A percentile compares a stretch with the other conserved stretches of the same genome.
These are phyloP conservation scores for Cephus nigrinus DNA, from an alignment of 2,888 invertebrate genomes.

Conservation along the genomic window DNA sequence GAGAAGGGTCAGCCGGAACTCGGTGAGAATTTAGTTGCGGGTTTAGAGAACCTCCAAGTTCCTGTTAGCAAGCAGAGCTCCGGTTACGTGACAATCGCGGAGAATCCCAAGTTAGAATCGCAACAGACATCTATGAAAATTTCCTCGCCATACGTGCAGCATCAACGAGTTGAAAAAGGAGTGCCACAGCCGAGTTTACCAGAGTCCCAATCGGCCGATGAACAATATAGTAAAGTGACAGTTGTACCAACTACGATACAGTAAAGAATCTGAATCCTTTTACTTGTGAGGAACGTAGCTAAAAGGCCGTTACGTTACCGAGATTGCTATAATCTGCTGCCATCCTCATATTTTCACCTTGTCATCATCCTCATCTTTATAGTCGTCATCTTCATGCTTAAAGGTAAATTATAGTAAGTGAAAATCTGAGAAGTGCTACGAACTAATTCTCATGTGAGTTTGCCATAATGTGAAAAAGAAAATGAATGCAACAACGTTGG, in stretches of 20 bases:
- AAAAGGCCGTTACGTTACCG: too few relatives aligned
- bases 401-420: too few relatives aligned
- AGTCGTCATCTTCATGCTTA: too few relatives aligned
- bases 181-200: slow-evolving; percentile 24
- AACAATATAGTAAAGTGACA: slow-evolving; percentile 60
- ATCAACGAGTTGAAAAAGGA: slow-evolving; percentile 45
- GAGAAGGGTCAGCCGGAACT: slow-evolving; percentile 27
- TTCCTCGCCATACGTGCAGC: slow-evolving; percentile 41
- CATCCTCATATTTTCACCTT: too few relatives aligned
- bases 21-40: slow-evolving; percentile 10
- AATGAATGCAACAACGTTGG: too few relatives aligned
- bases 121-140: slow-evolving; percentile 27
- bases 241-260: slow-evolving; percentile 53
- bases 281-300: too few relatives aligned
- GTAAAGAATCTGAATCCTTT: slow-evolving; percentile 29
- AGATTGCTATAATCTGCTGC: too few relatives aligned
- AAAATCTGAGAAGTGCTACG: too few relatives aligned
- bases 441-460: too few relatives aligned
- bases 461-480: too few relatives aligned
- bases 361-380: too few relatives aligned
- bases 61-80: slow-evolving; percentile 21
- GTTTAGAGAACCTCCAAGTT: slow-evolving; percentile 8
- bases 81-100: slow-evolving; percentile 51
- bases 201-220: slow-evolving; percentile 37
- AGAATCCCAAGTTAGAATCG: slow-evolving; percentile 29